Conservation (phyloP, 2,113 vertebrate species). For the Cephalopholis sonnerati region DNA sequence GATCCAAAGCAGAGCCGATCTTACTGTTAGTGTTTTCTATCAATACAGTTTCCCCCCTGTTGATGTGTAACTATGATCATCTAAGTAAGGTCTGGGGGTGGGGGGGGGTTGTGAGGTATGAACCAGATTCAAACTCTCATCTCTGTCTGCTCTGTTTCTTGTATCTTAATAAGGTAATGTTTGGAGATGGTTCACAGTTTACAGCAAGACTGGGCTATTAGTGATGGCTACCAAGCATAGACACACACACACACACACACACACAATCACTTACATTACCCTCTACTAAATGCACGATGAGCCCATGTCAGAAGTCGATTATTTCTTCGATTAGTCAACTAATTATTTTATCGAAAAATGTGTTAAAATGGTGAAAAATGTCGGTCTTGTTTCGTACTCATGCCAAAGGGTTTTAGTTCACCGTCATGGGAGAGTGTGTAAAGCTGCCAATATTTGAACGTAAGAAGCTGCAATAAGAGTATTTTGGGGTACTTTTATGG, state of each 20-base stretch:
- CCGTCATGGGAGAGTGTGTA: no score
- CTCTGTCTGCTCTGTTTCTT: slow-evolving; percentile 30
- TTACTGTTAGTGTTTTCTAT: no score
- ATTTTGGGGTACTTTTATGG: no score
- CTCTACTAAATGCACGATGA: slow-evolving; percentile 13
- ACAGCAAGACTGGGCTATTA: slow-evolving; percentile 70
- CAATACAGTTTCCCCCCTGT: background rate
- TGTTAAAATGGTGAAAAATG: no score
- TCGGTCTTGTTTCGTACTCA: no score
- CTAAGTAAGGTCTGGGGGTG: background rate
- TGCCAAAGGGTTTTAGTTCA: no score
- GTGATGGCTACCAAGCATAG: slow-evolving; percentile 61
- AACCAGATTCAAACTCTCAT: background rate
- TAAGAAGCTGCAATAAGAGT: no score
- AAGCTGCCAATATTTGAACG: no score
- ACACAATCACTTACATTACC: slow-evolving; percentile 10
- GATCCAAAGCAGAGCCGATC: no score
- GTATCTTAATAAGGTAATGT: slow-evolving; percentile 87
- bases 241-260: slow-evolving; percentile 32
- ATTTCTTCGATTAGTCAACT: no score
- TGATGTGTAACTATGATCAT: background rate
- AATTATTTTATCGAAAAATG: no score
- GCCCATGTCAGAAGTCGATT: slow-evolving; percentile 3
- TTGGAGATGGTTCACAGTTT: slow-evolving; percentile 82
- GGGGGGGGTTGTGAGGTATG: background rate